Base-by-base conservation (phyloP, 2,113 vertebrate genomes). In the Microtus ochrogaster region DNA sequence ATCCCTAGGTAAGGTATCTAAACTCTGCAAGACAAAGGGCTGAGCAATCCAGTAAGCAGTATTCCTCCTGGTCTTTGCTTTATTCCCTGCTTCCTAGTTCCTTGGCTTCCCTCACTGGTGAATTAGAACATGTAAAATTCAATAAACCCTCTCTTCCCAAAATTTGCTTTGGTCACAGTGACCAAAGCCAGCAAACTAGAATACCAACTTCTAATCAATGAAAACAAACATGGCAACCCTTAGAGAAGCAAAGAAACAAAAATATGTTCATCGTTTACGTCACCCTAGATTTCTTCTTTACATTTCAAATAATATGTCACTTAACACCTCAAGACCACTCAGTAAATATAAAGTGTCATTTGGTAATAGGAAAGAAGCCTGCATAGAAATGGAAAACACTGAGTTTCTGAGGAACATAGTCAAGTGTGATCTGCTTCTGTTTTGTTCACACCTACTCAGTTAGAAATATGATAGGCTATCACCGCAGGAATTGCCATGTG, bases 321-420 rank as follows among this genome's bases (percentile, higher is more conserved):
- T 39, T 89, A 44, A 44, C 68, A 49, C 70, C 90, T 83, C 84
- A 94, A 44, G 94, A 85, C 36, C 8, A 92, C 6, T 77, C 1
- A 7, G 3, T 89, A 82, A 93, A 94, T 76, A 7, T 47, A 70
- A 95, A 70, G n/a, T 78, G 21, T 21, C 24, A 61, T 36, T 33
- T 90, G 47, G 61, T 91, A 49, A 68, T 93, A 85, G 26, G 94
- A 74, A 92, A 66, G 9, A 85, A 73, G 24, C 12, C 55, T 79
- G 44, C 30, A 9, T 39, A 83, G 84, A 83, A 92, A 84, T 84
- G 11, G 16, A 77, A 39, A 92, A 49, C 78, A n/a, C 39, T 74
- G 13, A 95, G 65, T 82, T 95, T 44, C 87, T 92, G 22, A 65
- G 16, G 22, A 91, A 11, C n/a, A 72, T 84, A 72, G 24, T 88